These are phyloP conservation scores for Empidonax alnorum DNA, from an alignment of 2,113 vertebrate species.

Conservation along the genomic window DNA sequence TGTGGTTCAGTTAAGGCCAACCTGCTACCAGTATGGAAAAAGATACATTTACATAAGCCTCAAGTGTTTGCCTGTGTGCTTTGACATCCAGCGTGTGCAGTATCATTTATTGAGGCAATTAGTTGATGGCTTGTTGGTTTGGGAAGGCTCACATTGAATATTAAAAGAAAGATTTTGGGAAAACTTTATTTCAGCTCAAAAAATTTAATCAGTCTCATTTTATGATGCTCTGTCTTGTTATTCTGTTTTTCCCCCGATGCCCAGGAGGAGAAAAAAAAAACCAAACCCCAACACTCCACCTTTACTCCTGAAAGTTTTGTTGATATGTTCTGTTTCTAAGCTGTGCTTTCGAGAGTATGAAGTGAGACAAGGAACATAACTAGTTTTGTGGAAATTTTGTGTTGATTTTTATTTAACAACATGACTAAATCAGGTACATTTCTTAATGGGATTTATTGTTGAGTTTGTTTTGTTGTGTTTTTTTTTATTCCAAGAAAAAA, in stretches of 20 bases:
- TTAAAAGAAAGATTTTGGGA: neutral
- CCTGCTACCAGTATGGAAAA: neutral
- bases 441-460: conserved; percentile 47
- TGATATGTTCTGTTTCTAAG: neutral
- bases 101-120: neutral
- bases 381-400: neutral
- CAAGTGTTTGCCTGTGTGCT: neutral
- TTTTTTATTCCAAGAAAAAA: neutral
- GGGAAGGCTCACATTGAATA: neutral
- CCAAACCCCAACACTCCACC: rapidly evolving
- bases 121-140: neutral
- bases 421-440: conserved; percentile 25
- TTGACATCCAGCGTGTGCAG: neutral
- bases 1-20: neutral
- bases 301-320: neutral
- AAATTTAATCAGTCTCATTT: neutral
- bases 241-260: neutral
- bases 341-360: neutral
- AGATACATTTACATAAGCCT: neutral
- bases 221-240: neutral
- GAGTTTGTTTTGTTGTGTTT: neutral
- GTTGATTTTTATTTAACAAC: neutral
- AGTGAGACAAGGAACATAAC: neutral
- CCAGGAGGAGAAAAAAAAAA: neutral
- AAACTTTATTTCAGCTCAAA: neutral